Evolutionary conservation across 2,888 invertebrate genomes (phyloP).

Genomic region (Suillia variegata): DNA sequence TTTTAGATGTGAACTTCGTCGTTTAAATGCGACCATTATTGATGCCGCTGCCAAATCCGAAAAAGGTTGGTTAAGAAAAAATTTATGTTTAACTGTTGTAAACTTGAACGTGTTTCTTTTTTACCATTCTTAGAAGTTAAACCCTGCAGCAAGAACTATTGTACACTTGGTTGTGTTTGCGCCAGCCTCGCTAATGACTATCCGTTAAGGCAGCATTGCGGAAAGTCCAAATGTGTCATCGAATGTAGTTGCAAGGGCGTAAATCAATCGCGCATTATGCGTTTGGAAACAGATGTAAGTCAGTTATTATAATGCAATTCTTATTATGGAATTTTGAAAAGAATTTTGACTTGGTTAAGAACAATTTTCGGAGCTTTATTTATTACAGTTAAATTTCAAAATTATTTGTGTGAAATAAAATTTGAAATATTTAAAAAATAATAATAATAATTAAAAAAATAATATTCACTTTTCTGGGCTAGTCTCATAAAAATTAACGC

Average conservation of each 20-base stretch:
- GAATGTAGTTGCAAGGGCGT: slow-evolving; percentile 62
- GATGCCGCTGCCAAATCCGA: slow-evolving; percentile 57
- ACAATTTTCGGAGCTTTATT: not conserved
- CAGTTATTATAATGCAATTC: not conserved
- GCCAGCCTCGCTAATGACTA: slow-evolving; percentile 64
- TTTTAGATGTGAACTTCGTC: slow-evolving; percentile 64
- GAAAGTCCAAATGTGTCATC: slow-evolving; percentile 62
- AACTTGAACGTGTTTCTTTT: slow-evolving; percentile 4
- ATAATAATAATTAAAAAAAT: no score
- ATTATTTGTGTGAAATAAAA: no score
- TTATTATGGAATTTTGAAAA: no score
- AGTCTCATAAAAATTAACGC: no score
- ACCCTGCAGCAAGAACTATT: slow-evolving; percentile 65
- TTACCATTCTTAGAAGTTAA: slow-evolving; percentile 37
- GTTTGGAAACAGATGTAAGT: slow-evolving; percentile 55
- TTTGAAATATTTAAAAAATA: no score
- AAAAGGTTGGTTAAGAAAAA: slow-evolving; percentile 36
- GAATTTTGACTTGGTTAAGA: not conserved
- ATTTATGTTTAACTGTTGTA: not conserved
- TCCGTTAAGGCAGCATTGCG: slow-evolving; percentile 67
- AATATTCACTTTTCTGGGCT: no score
- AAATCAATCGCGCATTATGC: slow-evolving; percentile 49
- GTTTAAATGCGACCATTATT: slow-evolving; percentile 72
- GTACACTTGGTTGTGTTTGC: slow-evolving; percentile 72
- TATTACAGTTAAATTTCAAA: no score